Conservation (phyloP, 2,113 vertebrate genomes). For the Hyaena hyaena region DNA sequence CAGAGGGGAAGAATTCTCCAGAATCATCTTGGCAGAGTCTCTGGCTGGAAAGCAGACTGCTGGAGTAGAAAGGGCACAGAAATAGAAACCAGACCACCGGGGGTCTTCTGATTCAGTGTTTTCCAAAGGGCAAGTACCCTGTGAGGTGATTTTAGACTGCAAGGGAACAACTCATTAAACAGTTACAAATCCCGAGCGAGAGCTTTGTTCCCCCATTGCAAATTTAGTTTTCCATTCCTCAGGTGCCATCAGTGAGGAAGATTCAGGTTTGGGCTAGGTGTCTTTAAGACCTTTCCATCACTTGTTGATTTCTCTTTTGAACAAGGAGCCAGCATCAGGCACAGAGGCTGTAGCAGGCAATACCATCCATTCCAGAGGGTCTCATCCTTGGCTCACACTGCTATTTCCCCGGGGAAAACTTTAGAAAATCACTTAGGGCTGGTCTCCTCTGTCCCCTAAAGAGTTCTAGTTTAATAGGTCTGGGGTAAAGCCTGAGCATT, state of each 20-base stretch:
- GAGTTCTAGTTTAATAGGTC: background rate
- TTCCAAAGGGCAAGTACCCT: constrained; percentile 40
- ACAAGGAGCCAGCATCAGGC: background rate
- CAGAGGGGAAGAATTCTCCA: constrained; percentile 31
- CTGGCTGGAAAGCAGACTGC: background rate
- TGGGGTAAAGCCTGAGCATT: background rate
- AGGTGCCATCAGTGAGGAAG: background rate
- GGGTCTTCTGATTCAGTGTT: background rate
- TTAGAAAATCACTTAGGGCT: background rate
- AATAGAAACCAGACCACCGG: constrained; percentile 6
- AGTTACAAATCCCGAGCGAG: background rate
- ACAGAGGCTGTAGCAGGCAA: background rate
- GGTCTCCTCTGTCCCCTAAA: background rate
- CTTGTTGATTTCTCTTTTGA: background rate
- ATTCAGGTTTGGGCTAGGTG: background rate
- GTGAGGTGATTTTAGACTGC: background rate
- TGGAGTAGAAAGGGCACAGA: background rate
- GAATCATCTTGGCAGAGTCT: background rate
- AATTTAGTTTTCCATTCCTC: background rate
- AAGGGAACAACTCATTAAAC: background rate
- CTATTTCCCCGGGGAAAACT: background rate
- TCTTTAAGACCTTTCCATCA: background rate
- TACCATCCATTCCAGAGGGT: background rate
- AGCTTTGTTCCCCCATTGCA: background rate
- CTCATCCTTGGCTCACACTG: background rate